phyloP scores from a whole-genome alignment of 2,113 vertebrate genomes.

The Alligator mississippiensis region DNA sequence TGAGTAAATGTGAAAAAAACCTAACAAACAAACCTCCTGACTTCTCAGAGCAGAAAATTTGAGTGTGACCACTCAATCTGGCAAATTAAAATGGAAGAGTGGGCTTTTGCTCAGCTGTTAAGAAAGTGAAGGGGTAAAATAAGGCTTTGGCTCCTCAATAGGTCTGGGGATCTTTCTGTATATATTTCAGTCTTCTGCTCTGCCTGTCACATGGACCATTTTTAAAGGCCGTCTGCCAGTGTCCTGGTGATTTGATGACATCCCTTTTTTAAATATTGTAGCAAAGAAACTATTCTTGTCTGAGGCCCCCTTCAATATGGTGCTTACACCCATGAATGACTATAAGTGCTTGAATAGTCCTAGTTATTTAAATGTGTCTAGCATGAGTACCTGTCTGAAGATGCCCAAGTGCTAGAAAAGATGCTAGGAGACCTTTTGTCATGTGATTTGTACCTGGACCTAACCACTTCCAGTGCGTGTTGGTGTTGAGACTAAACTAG shows the following conservation, averaged over 20 bases:
- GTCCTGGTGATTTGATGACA: not conserved
- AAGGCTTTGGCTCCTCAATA: not conserved
- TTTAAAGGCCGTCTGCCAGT: not conserved
- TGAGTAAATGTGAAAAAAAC: conserved; percentile 68
- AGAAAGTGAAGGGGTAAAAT: not conserved
- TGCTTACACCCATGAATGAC: not conserved
- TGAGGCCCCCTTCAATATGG: not conserved
- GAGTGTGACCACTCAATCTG: conserved; percentile 2
- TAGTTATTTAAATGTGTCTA: not conserved
- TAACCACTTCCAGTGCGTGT: not conserved
- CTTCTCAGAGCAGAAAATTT: not conserved
- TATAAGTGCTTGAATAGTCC: not conserved
- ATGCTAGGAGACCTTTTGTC: not conserved
- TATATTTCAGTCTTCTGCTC: not conserved
- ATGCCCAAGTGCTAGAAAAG: not conserved
- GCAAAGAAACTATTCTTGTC: not conserved
- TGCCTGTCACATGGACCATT: not conserved
- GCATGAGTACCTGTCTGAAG: not conserved
- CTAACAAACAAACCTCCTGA: not conserved
- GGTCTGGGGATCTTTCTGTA: not conserved
- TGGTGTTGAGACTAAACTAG: not conserved
- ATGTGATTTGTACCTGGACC: no score
- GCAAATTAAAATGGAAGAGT: conserved; percentile 15
- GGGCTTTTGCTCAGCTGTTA: not conserved
- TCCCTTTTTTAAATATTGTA: not conserved